Percentiles rank a stretch among this genome's conserved stretches.
Evolutionary conservation across 2,888 invertebrate species (phyloP).

Genomic region (Cephus nigrinus): DNA sequence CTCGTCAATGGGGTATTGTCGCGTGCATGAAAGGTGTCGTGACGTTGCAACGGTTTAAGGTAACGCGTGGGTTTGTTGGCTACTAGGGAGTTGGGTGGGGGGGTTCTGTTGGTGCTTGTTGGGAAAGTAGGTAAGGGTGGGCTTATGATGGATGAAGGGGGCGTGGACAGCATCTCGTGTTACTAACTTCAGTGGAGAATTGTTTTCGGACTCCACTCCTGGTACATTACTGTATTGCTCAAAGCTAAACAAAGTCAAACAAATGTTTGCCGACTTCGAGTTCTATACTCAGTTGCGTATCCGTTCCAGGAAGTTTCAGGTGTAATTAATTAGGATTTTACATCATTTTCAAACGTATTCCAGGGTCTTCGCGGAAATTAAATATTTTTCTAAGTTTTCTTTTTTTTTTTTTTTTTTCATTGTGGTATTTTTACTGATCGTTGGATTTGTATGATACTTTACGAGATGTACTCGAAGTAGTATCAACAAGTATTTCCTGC

Average conservation of each 20-base stretch:
- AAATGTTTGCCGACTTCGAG: background rate
- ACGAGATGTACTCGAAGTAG: too few species aligned
- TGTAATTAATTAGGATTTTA: background rate
- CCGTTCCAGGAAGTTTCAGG: background rate
- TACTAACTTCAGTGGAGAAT: conserved; percentile 39
- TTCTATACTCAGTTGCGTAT: background rate
- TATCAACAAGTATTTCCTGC: too few species aligned
- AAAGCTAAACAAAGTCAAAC: background rate
- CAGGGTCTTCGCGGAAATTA: background rate
- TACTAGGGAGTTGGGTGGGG: background rate
- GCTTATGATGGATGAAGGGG: conserved; percentile 44
- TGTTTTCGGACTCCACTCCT: conserved; percentile 24
- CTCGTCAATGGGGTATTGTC: background rate
- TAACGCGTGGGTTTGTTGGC: background rate
- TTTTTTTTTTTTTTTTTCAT: background rate
- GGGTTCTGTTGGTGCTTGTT: background rate
- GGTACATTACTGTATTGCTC: background rate
- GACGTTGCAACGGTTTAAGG: background rate
- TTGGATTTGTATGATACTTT: too few species aligned
- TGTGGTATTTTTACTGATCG: too few species aligned
- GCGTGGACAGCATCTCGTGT: conserved; percentile 38
- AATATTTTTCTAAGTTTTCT: background rate
- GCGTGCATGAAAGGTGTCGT: background rate
- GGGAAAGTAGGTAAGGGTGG: background rate
- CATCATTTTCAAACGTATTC: background rate